These are phyloP conservation scores for Mercenaria mercenaria DNA, from an alignment of 1,140 invertebrate species.

Conservation along the genomic window DNA sequence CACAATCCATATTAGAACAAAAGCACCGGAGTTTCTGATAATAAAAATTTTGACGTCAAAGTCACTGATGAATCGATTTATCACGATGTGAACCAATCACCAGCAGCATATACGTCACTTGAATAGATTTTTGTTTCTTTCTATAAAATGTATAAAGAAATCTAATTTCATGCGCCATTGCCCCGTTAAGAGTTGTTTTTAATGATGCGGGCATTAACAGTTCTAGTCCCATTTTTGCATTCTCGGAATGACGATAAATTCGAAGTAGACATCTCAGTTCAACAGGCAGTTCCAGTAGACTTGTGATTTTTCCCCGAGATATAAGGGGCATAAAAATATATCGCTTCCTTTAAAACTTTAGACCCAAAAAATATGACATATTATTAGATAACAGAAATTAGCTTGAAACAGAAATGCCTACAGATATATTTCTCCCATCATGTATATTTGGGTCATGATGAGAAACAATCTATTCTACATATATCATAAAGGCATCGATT, in stretches of 20 bases:
- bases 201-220: not conserved
- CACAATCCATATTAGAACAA: slow-evolving; percentile 42
- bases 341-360: too few relatives aligned
- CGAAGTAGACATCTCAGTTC: too few relatives aligned
- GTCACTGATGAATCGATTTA: slow-evolving; percentile 23
- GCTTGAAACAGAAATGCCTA: too few relatives aligned
- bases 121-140: not conserved
- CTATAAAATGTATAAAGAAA: not conserved
- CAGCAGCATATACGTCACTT: not conserved
- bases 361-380: too few relatives aligned
- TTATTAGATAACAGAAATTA: too few relatives aligned
- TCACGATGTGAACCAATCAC: not conserved
- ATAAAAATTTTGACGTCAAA: slow-evolving; percentile 24
- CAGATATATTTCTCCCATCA: too few relatives aligned
- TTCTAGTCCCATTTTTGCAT: not conserved
- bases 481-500: too few relatives aligned
- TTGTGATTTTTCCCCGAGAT: too few relatives aligned
- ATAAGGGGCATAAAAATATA: too few relatives aligned
- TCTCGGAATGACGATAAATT: not conserved
- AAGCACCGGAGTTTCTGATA: slow-evolving; percentile 18
- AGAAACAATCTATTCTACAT: too few relatives aligned
- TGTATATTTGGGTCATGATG: too few relatives aligned
- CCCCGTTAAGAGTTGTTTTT: not conserved
- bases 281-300: too few relatives aligned
- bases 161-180: slow-evolving; percentile 22